phyloP scores from a whole-genome alignment of 2,797 vertebrate species.

The Diglossa cyanea region DNA sequence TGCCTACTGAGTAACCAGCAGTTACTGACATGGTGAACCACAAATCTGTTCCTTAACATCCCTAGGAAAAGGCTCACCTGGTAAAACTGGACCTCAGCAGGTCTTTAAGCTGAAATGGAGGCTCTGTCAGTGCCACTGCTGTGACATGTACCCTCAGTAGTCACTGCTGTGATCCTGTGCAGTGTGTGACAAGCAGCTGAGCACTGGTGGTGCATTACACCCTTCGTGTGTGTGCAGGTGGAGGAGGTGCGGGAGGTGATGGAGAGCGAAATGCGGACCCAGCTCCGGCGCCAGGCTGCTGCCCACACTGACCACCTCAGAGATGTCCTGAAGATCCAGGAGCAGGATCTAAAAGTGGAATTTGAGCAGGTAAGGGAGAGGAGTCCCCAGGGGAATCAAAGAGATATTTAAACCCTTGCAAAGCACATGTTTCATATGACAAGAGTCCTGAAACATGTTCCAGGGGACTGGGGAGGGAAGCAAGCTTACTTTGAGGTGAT shows the following conservation, averaged over 20 bases:
- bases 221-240: conserved; percentile 68
- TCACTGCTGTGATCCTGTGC: accelerated
- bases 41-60: accelerated
- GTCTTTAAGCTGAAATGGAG: accelerated
- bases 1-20: too few relatives aligned
- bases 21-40: accelerated
- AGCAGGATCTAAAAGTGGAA: conserved; percentile 87
- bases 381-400: accelerated
- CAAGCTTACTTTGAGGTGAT: neutral
- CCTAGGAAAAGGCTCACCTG: neutral
- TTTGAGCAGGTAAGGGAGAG: conserved; percentile 84
- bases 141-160: accelerated
- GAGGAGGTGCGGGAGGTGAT: conserved; percentile 91
- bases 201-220: too few relatives aligned
- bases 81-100: accelerated
- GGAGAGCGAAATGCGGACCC: conserved; percentile 96
- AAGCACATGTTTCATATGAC: accelerated
- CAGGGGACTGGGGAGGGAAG: neutral
- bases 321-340: conserved; percentile 92
- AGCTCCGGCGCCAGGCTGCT: conserved; percentile 92
- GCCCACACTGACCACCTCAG: conserved; percentile 93
- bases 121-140: neutral
- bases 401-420: neutral
- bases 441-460: accelerated
- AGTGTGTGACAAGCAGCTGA: neutral